Evolutionary conservation across 2,888 invertebrate species (phyloP).

Genomic region (Drosophila mettleri): DNA sequence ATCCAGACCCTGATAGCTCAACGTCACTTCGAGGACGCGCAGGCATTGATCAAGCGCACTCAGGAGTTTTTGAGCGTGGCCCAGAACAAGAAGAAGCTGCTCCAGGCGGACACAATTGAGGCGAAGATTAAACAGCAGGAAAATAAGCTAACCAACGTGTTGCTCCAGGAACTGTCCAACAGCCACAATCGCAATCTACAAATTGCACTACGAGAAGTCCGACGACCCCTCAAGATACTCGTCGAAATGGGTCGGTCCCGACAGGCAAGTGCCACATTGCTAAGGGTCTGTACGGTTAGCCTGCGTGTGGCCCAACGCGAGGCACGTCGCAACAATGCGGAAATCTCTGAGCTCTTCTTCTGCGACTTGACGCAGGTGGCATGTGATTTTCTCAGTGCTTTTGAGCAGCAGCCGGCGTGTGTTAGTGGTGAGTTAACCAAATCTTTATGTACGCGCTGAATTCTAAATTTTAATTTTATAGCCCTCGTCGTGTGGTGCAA

Average conservation of each 20-base stretch:
- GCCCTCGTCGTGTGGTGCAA: constrained; percentile 97
- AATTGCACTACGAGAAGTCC: constrained; percentile 93
- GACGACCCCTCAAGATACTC: constrained; percentile 93
- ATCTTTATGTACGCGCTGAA: too few species aligned
- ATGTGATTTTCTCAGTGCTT: constrained; percentile 91
- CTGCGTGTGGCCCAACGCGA: constrained; percentile 84
- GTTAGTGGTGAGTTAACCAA: constrained; percentile 87
- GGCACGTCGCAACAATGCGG: constrained; percentile 84
- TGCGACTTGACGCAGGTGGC: constrained; percentile 89
- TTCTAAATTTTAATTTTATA: constrained; percentile 65
- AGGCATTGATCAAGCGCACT: constrained; percentile 91
- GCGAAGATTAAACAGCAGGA: constrained; percentile 89
- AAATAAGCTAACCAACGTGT: constrained; percentile 92
- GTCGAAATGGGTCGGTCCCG: constrained; percentile 84
- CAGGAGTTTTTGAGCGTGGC: constrained; percentile 86
- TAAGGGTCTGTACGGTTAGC: constrained; percentile 84
- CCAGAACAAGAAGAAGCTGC: constrained; percentile 76
- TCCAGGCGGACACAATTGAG: constrained; percentile 74
- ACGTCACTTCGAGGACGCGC: constrained; percentile 97
- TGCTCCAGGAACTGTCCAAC: constrained; percentile 95
- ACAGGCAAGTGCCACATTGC: constrained; percentile 84
- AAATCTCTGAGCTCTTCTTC: constrained; percentile 88
- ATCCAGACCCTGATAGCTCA: constrained; percentile 97
- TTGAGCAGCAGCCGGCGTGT: constrained; percentile 91
- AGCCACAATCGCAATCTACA: constrained; percentile 95